Evolutionary conservation across 2,113 vertebrate species (phyloP).

Genomic region (Colossoma macropomum): DNA sequence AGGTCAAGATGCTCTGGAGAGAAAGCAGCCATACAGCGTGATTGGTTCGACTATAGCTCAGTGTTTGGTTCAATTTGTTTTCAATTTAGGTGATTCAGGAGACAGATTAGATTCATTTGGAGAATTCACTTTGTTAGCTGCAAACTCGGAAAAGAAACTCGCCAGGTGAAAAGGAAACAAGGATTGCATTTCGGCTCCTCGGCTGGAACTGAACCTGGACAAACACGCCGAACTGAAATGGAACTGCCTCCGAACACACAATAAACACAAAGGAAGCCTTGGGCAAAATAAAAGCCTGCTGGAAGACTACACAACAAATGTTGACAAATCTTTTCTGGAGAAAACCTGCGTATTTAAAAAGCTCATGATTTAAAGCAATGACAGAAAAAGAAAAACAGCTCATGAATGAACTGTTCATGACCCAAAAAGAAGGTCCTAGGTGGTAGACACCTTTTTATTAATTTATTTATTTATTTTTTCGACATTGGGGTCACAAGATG

Average conservation of each 20-base stretch:
- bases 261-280: background rate
- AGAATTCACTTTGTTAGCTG: background rate
- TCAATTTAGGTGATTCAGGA: background rate
- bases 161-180: background rate
- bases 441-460: too few species aligned
- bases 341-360: too few species aligned
- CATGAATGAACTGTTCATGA: too few species aligned
- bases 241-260: background rate
- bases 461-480: too few species aligned
- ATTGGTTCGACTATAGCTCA: background rate
- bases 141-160: background rate
- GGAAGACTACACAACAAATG: background rate
- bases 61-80: background rate
- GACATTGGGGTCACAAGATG: too few species aligned
- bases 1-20: background rate
- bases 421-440: too few species aligned
- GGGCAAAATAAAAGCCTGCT: background rate
- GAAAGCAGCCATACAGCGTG: background rate
- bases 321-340: background rate
- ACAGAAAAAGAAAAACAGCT: too few species aligned
- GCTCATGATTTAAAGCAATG: too few species aligned
- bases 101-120: conserved; percentile 3
- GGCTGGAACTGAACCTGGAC: background rate
- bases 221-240: background rate
- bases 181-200: background rate